Evolutionary conservation across 2,797 vertebrate species (phyloP).

Genomic region (Notolabrus celidotus): DNA sequence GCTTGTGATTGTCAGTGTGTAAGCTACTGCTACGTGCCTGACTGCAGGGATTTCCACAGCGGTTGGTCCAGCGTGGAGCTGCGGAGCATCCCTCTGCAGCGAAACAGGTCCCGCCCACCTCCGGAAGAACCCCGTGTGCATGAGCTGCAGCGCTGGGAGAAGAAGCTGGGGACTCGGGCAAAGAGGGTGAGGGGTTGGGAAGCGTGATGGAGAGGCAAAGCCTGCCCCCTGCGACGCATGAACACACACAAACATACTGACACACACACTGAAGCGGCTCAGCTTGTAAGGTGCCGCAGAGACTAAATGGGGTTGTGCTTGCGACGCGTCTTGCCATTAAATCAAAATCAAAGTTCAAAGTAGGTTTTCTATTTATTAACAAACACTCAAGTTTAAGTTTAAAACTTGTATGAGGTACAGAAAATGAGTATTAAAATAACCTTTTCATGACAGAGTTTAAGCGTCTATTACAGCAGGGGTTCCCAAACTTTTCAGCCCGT

Average conservation of each 20-base stretch:
- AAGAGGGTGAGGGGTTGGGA: conserved; percentile 6
- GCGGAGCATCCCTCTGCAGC: conserved; percentile 80
- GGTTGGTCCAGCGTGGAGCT: conserved; percentile 65
- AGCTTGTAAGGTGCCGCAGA: no score
- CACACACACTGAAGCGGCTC: no score
- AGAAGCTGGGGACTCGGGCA: conserved; percentile 14
- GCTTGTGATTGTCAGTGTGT: conserved; percentile 20
- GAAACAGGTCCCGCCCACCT: conserved; percentile 77
- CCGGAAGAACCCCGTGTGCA: conserved; percentile 43
- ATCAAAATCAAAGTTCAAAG: no score
- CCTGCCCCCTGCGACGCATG: conserved; percentile 36
- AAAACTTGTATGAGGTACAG: no score
- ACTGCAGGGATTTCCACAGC: conserved; percentile 67
- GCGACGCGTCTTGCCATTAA: no score
- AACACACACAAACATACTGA: neutral
- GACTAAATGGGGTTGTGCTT: no score
- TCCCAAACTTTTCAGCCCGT: no score
- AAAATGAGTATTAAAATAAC: no score
- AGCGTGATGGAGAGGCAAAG: conserved; percentile 40
- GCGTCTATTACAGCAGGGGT: no score
- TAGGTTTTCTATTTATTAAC: no score
- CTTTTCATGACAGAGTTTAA: no score
- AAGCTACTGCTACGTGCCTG: conserved; percentile 53
- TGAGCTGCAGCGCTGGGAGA: conserved; percentile 64
- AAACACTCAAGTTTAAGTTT: no score